Evolutionary conservation across 2,797 vertebrate genomes (phyloP), one percentile per base, ranked within the genome.

Genomic region (Onychomys arenicola): DNA sequence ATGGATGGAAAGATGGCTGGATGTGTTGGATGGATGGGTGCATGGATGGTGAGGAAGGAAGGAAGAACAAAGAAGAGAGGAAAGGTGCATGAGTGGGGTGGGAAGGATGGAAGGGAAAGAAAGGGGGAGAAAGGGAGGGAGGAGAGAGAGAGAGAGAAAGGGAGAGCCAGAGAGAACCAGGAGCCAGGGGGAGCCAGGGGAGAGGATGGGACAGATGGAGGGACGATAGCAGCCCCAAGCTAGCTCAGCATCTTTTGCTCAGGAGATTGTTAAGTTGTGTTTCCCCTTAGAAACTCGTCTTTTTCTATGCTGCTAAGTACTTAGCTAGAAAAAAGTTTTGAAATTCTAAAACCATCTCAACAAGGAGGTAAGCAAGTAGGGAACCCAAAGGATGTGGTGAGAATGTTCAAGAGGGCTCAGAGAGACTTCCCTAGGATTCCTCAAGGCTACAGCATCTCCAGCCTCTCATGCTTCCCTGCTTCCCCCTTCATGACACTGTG

Each of bases 281-380:
- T 89, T 90, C 40, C 86, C n/a, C 40, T 46, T 43, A 32, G 89
- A 80, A 52, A 2, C 57, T 78, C 0, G 55, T 93, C 32, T 43
- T 94, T 17, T 94, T 43, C 13, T 49, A 6, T 27, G 43, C 17
- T 71, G 7, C 67, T 77, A 17, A 19, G 65, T 34, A 67, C 63
- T 80, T 82, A 83, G 23, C 40, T 95, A 91, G 80, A 94, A 52
- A 61, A 88, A 78, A 63, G 7, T 1, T 57, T 49, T 23, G 46
- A 91, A 92, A 95, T 92, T 63, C 32, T 55, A 40, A 77, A 89
- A 59, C 83, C 63, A 5, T n/a, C 27, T 69, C 37, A 96, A 65
- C 43, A 76, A 87, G 80, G 67, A 61, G 7, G 49, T 88, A 90
- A 73, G 29, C 3, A 59, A 69, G 37, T 2, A 82, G 89, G 75